Conservation (phyloP, 2,797 vertebrate species). For the Anabas testudineus region DNA sequence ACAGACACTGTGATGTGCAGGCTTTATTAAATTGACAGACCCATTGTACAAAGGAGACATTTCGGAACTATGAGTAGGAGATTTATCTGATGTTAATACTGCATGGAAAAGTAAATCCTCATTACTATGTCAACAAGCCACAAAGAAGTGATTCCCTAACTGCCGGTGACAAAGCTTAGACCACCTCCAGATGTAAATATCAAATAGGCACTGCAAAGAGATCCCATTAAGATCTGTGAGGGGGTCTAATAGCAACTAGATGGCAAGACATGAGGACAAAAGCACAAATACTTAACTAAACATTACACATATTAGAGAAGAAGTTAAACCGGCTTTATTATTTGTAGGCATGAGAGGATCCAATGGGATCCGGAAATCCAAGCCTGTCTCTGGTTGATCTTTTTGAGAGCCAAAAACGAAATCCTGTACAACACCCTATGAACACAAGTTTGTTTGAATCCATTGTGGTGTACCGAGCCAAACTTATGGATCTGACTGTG, state of each 20-base stretch:
- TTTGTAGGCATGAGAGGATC: not conserved
- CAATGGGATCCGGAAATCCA: slow-evolving; percentile 1
- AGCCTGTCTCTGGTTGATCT: not conserved
- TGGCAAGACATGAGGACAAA: slow-evolving; percentile 6
- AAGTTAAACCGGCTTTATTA: not conserved
- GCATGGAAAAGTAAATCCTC: slow-evolving; percentile 56
- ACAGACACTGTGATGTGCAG: slow-evolving; percentile 13
- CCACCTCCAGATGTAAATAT: slow-evolving; percentile 43
- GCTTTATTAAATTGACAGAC: slow-evolving; percentile 16
- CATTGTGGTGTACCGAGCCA: too few relatives aligned
- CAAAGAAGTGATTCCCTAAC: slow-evolving; percentile 7
- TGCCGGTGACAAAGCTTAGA: slow-evolving; percentile 57
- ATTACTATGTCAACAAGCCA: slow-evolving; percentile 60
- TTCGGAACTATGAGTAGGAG: slow-evolving; percentile 30
- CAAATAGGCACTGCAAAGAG: slow-evolving; percentile 33
- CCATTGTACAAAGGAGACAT: not conserved
- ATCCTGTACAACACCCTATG: too few relatives aligned
- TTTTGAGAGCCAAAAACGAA: too few relatives aligned
- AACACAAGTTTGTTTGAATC: too few relatives aligned
- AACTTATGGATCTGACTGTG: not conserved
- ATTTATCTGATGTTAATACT: slow-evolving; percentile 48
- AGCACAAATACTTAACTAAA: slow-evolving; percentile 12
- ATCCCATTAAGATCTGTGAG: slow-evolving; percentile 32
- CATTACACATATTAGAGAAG: not conserved
- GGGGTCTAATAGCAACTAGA: slow-evolving; percentile 34